phyloP scores from a whole-genome alignment of 2,113 vertebrate species.

The mouse (Mus musculus) region GRCm39 chr11:12826001-12826500 shows the following conservation, averaged over 20 bases:
- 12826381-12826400: no score
- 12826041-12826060: background rate
- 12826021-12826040: background rate
- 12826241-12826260: background rate
- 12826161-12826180: accelerated
- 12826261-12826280: background rate
- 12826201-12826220: background rate
- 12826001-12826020: background rate
- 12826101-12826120: accelerated
- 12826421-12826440: background rate
- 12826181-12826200: background rate
- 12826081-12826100: background rate
- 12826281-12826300: background rate
- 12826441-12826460: background rate
- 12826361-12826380: background rate
- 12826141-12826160: no score
- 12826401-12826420: background rate
- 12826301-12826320: background rate
- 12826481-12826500: background rate
- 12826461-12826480: background rate
- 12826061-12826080: background rate
- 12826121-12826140: background rate
- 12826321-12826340: background rate
- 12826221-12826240: background rate
- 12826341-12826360: background rate